Conservation (phyloP, 2,113 vertebrate genomes). For the Solea senegalensis region DNA sequence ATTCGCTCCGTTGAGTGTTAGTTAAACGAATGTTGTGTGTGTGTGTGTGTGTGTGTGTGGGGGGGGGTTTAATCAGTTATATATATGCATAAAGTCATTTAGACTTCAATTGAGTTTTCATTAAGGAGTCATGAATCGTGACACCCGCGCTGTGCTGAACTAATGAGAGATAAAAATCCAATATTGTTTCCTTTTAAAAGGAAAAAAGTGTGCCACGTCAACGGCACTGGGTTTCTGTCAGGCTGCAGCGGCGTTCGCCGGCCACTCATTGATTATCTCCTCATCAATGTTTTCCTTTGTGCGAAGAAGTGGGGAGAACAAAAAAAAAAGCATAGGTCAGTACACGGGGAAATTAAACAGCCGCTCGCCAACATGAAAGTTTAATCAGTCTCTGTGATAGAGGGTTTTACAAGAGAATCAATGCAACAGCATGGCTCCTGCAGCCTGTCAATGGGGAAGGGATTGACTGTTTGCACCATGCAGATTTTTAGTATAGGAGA, state of each 20-base stretch:
- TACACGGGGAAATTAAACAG: slow-evolving; percentile 36
- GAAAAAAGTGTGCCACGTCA: not conserved
- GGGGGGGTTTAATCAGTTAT: slow-evolving; percentile 19
- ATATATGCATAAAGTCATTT: slow-evolving; percentile 32
- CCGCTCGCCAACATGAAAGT: slow-evolving; percentile 42
- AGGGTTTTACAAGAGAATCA: slow-evolving; percentile 63
- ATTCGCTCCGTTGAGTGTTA: not conserved
- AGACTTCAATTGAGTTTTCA: not conserved
- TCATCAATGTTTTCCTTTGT: slow-evolving; percentile 49
- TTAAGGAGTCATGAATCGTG: slow-evolving; percentile 9
- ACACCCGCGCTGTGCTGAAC: slow-evolving; percentile 2
- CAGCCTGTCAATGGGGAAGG: slow-evolving; percentile 10
- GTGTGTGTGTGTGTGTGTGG: too few species aligned
- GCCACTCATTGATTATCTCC: slow-evolving; percentile 13
- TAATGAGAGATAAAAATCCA: slow-evolving; percentile 18
- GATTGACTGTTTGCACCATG: slow-evolving; percentile 17
- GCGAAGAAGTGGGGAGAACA: not conserved
- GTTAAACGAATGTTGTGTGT: not conserved
- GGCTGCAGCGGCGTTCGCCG: too few species aligned
- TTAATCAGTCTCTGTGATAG: slow-evolving; percentile 61
- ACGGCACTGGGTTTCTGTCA: too few species aligned
- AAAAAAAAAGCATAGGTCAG: slow-evolving; percentile 3
- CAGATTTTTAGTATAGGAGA: slow-evolving; percentile 7
- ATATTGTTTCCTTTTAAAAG: slow-evolving; percentile 2
- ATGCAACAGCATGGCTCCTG: slow-evolving; percentile 43